Evolutionary conservation across 1,140 invertebrate genomes (phyloP).

Genomic region (Oryzaephilus surinamensis): DNA sequence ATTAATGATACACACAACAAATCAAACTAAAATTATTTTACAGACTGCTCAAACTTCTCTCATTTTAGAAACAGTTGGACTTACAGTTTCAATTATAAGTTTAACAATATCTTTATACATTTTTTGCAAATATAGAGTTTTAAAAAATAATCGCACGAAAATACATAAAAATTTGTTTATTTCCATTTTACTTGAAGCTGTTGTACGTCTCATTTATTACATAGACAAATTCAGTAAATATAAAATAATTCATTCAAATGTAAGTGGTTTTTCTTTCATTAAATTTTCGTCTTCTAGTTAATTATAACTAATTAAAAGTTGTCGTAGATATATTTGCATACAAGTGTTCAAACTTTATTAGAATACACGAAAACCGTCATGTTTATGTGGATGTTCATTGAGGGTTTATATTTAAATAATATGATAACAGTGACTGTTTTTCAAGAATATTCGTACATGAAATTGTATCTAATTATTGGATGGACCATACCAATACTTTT

Average conservation of each 20-base stretch:
- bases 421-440: constrained; percentile 75
- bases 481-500: constrained; percentile 72
- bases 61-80: constrained; percentile 70
- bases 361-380: constrained; percentile 82
- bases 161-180: constrained; percentile 84
- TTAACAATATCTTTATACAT: constrained; percentile 66
- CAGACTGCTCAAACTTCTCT: constrained; percentile 65
- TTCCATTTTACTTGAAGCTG: constrained; percentile 74
- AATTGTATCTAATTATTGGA: constrained; percentile 61
- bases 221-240: too few species aligned
- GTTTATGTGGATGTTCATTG: constrained; percentile 94
- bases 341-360: constrained; percentile 60
- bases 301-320: too few species aligned
- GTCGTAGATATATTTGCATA: too few species aligned
- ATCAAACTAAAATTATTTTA: too few species aligned
- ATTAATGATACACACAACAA: too few species aligned
- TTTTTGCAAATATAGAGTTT: constrained; percentile 57
- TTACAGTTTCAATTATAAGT: constrained; percentile 62
- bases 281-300: too few species aligned
- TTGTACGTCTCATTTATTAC: constrained; percentile 75
- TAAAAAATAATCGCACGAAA: constrained; percentile 74
- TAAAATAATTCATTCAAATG: too few species aligned
- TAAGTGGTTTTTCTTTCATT: too few species aligned
- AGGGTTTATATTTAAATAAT: constrained; percentile 80
- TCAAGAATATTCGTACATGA: constrained; percentile 60